Evolutionary conservation across 2,888 invertebrate genomes (phyloP).

Genomic region (Stenurella melanura): DNA sequence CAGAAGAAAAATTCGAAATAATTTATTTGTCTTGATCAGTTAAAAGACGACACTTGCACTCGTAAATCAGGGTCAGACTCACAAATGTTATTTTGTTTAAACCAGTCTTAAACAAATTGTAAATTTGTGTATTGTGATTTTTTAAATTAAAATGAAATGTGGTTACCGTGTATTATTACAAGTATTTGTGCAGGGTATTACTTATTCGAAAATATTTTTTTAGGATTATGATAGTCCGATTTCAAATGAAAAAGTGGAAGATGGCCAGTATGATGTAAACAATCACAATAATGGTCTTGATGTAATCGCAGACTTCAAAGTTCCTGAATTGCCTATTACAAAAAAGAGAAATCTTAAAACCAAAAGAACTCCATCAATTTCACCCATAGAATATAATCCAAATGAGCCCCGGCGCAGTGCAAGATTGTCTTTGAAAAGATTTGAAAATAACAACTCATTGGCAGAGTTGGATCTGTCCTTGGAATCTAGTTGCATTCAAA

Average conservation of each 20-base stretch:
- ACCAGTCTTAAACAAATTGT: too few relatives aligned
- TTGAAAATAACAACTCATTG: conserved; percentile 11
- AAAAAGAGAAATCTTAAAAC: conserved; percentile 34
- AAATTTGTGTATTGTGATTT: too few relatives aligned
- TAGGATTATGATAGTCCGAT: conserved; percentile 51
- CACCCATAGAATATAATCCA: conserved; percentile 49
- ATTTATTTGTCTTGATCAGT: too few relatives aligned
- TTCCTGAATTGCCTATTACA: conserved; percentile 50
- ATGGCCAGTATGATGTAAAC: not conserved
- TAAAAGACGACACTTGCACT: too few relatives aligned
- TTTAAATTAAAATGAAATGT: too few relatives aligned
- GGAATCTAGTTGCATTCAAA: not conserved
- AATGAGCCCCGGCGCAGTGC: conserved; percentile 49
- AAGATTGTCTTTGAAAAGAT: conserved; percentile 52
- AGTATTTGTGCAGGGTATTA: not conserved
- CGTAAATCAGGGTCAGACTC: too few relatives aligned
- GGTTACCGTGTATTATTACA: too few relatives aligned
- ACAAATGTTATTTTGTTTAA: too few relatives aligned
- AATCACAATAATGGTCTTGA: not conserved
- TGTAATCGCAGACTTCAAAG: conserved; percentile 51
- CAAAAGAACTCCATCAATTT: conserved; percentile 44
- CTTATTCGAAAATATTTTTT: conserved; percentile 22
- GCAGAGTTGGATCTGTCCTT: conserved; percentile 8
- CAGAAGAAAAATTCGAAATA: too few relatives aligned
- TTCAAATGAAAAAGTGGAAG: conserved; percentile 13